Evolutionary conservation across 2,113 vertebrate species (phyloP).

Genomic region (Oncorhynchus clarkii): DNA sequence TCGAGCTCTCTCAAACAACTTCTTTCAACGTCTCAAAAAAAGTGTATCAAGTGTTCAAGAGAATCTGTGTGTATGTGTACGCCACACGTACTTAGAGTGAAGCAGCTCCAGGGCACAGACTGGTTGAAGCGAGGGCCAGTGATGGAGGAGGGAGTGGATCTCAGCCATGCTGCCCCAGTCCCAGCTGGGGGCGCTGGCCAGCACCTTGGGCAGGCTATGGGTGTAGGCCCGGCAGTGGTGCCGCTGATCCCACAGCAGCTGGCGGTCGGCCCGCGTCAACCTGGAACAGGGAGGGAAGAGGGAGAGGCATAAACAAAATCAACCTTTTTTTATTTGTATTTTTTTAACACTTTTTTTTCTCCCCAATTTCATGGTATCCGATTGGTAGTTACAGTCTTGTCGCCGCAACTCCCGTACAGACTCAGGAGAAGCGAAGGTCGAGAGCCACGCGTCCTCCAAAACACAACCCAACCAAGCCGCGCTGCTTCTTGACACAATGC

Average conservation of each 20-base stretch:
- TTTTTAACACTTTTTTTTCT: too few relatives aligned
- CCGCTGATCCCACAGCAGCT: slow-evolving; percentile 90
- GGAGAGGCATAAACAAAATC: neutral
- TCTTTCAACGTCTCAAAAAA: too few relatives aligned
- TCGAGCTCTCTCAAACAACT: too few relatives aligned
- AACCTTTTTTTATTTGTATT: too few relatives aligned
- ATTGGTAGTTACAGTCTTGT: too few relatives aligned
- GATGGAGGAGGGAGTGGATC: slow-evolving; percentile 85
- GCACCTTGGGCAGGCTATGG: slow-evolving; percentile 87
- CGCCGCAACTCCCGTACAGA: too few relatives aligned
- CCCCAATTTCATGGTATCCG: too few relatives aligned
- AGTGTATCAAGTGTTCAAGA: too few relatives aligned
- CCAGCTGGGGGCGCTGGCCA: slow-evolving; percentile 91
- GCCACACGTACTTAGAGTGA: slow-evolving; percentile 74
- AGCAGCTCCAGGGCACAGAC: slow-evolving; percentile 91
- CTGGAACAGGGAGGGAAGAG: slow-evolving; percentile 60
- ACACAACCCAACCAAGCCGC: too few relatives aligned
- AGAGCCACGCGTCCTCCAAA: too few relatives aligned
- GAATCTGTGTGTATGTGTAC: neutral
- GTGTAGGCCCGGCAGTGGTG: slow-evolving; percentile 79
- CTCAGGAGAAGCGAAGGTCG: too few relatives aligned
- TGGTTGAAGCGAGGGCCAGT: slow-evolving; percentile 85
- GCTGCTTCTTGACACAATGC: too few relatives aligned
- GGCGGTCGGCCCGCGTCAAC: slow-evolving; percentile 85
- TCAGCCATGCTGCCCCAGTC: slow-evolving; percentile 88